Evolutionary conservation across 2,797 vertebrate genomes (phyloP).

Genomic region (Cercopithecus mitis): DNA sequence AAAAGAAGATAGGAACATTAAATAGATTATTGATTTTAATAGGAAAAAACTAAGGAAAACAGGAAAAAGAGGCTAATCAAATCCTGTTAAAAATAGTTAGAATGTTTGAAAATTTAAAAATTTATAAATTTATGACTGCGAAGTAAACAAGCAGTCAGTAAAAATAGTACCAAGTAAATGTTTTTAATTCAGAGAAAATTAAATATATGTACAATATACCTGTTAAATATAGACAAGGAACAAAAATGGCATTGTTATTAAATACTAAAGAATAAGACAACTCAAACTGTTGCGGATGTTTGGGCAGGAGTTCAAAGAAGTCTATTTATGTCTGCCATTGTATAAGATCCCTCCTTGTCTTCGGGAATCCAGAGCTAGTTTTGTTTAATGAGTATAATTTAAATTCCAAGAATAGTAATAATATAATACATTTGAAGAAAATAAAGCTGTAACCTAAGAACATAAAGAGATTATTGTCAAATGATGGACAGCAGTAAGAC

Average conservation of each 20-base stretch:
- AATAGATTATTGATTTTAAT: neutral
- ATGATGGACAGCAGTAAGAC: neutral
- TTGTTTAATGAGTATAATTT: slow-evolving; percentile 35
- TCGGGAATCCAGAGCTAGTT: neutral
- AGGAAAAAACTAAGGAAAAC: neutral
- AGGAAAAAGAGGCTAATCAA: neutral
- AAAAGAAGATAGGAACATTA: neutral
- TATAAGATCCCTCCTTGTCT: neutral
- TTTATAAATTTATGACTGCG: neutral
- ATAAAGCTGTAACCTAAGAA: slow-evolving; percentile 35
- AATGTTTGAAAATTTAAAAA: neutral
- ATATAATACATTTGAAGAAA: slow-evolving; percentile 40
- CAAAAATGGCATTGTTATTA: neutral
- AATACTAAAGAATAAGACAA: slow-evolving; percentile 7
- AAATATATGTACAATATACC: neutral
- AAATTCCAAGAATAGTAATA: slow-evolving; percentile 40
- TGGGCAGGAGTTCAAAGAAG: neutral
- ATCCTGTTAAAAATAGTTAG: neutral
- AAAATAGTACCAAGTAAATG: neutral
- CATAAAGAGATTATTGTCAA: neutral
- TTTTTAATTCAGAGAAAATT: slow-evolving; percentile 10
- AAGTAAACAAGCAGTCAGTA: neutral
- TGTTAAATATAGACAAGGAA: neutral
- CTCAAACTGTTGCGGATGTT: neutral
- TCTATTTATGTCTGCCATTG: neutral